These are phyloP conservation scores for Phyllotreta cruciferae DNA, from an alignment of 2,888 invertebrate genomes.

Conservation along the genomic window DNA sequence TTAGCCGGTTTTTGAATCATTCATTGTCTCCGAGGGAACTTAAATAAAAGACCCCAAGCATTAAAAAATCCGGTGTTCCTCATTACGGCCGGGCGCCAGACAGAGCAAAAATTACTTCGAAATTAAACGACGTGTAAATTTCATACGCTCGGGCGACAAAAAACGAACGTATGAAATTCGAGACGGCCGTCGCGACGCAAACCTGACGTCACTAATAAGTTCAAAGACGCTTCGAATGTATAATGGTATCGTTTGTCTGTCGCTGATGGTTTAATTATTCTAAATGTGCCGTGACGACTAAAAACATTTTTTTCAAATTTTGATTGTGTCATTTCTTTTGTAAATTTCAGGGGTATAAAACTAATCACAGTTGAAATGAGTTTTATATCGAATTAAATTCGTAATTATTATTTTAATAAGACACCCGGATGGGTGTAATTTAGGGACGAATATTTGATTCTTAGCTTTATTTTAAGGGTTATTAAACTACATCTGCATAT, in stretches of 20 bases:
- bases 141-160: conserved; percentile 5
- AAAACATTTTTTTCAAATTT: no score
- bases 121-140: conserved; percentile 27
- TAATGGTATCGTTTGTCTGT: neutral
- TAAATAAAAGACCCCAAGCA: conserved; percentile 1
- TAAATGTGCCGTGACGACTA: no score
- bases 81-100: conserved; percentile 24
- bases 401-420: conserved; percentile 26
- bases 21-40: neutral
- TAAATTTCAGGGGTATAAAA: no score
- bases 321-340: no score
- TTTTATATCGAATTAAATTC: conserved; percentile 10
- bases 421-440: conserved; percentile 35
- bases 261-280: no score
- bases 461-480: conserved; percentile 43
- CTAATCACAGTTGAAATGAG: neutral
- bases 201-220: conserved; percentile 11
- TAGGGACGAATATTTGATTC: conserved; percentile 43
- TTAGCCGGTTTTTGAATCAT: neutral
- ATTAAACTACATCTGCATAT: conserved; percentile 52
- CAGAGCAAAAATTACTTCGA: conserved; percentile 22
- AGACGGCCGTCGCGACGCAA: conserved; percentile 6
- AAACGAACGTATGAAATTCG: conserved; percentile 8
- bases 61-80: conserved; percentile 11
- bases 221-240: neutral